Evolutionary conservation across 2,797 vertebrate genomes (phyloP).

Genomic region (Staurois parvus): DNA sequence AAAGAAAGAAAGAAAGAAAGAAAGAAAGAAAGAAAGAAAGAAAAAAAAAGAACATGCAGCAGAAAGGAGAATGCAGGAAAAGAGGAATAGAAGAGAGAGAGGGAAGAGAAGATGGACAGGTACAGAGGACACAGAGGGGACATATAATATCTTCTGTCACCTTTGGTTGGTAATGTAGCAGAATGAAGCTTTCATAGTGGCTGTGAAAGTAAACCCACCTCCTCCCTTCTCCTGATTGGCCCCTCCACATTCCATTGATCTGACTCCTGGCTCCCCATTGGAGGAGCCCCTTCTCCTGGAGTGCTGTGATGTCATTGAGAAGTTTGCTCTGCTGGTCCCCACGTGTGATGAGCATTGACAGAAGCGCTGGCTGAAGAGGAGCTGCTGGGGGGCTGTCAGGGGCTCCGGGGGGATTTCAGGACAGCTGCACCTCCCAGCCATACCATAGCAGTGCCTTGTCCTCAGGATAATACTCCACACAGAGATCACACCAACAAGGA

Average conservation of each 20-base stretch:
- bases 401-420: not conserved
- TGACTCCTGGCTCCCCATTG: slow-evolving; percentile 10
- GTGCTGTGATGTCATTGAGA: slow-evolving; percentile 35
- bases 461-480: not conserved
- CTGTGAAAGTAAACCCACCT: not conserved
- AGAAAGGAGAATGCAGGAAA: not conserved
- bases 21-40: not conserved
- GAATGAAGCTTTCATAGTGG: slow-evolving; percentile 6
- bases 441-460: not conserved
- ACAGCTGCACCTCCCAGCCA: too few relatives aligned
- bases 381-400: not conserved
- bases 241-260: not conserved
- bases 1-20: not conserved
- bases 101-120: not conserved
- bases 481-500: not conserved
- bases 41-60: not conserved
- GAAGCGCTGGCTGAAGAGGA: not conserved
- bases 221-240: slow-evolving; percentile 28
- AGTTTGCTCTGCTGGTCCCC: slow-evolving; percentile 44
- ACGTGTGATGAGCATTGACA: slow-evolving; percentile 42
- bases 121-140: not conserved
- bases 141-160: too few relatives aligned
- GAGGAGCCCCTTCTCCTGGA: not conserved
- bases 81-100: not conserved
- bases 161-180: too few relatives aligned